A percentile compares a stretch with the other conserved stretches of the same genome.
Evolutionary conservation across 2,797 vertebrate species (phyloP).

Genomic region (Pseudocheirus occidentalis): DNA sequence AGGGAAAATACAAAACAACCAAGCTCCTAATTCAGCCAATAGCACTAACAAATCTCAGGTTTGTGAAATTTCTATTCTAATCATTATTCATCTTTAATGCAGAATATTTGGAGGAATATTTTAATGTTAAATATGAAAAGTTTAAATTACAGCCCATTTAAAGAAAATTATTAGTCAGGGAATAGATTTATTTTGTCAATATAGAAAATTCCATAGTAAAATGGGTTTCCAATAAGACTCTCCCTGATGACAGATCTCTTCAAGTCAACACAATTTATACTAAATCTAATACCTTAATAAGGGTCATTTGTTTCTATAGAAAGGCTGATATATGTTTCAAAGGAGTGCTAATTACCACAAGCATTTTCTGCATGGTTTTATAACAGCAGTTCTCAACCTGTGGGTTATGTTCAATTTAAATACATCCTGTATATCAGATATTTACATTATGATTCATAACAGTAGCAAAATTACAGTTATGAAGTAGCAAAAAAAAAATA

Average conservation of each 20-base stretch:
- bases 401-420: too few relatives aligned
- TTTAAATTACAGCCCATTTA: not conserved
- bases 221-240: not conserved
- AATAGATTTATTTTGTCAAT: not conserved
- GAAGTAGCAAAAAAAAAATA: too few relatives aligned
- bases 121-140: not conserved
- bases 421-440: too few relatives aligned
- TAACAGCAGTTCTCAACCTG: too few relatives aligned
- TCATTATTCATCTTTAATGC: not conserved
- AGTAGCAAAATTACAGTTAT: too few relatives aligned
- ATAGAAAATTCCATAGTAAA: not conserved
- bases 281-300: not conserved
- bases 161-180: conserved; percentile 16
- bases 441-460: too few relatives aligned
- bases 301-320: not conserved
- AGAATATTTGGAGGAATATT: conserved; percentile 10
- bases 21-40: conserved; percentile 87
- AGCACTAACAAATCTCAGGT: conserved; percentile 96
- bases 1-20: conserved; percentile 89
- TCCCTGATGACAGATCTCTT: not conserved
- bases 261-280: not conserved
- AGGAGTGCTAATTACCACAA: not conserved
- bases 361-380: not conserved
- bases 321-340: not conserved
- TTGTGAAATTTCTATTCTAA: conserved; percentile 59